Evolutionary conservation across 35 echinoderm and acorn worm genomes (phyloP), one percentile per base, ranked within the genome.

Genomic region (Lytechinus variegatus): DNA sequence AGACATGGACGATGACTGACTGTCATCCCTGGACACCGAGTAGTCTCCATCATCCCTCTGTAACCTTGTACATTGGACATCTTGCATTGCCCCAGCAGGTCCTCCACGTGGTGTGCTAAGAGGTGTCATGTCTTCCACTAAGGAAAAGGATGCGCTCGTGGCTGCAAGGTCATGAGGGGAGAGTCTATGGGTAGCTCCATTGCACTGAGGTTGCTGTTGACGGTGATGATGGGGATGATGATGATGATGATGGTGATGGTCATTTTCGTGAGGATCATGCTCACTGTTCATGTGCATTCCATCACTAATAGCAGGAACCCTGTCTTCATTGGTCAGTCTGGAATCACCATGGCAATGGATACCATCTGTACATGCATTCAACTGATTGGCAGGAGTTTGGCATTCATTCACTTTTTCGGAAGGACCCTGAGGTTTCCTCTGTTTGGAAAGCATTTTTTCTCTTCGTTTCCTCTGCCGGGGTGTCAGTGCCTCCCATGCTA

Each of bases 401-500:
- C 57, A 6, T 93, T 27, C 92, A 27, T 11, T 53, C 9, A 12
- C 54, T 55, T 27, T 54, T 24, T 54, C 92, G 56, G 92, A 53
- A 57, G 29, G 16, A 19, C 4, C 10, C 52, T 44, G 88, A 93
- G 52, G n/a, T 54, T 57, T 93, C 5, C 53, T 54, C n/a, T 94
- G 86, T 60, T 94, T 95, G 9, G 87, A 56, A 6, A 96, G 95
- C 97, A 99, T 96, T 91, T 95, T 97, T 61, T 97, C 97, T 72
- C 98, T 94, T 51, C 97, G 93, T 86, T 96, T 94, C 54, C 97
- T 94, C 94, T 99, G 98, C 16, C 98, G 61, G 27, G 98, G 98
- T 4, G 98, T 99, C 55, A 99, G 94, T 24, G 94, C 56, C 86
- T 99, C 98, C 98, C 98, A 99, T 0, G 98, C 98, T 6, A 99